Percentiles rank a stretch among this genome's conserved stretches.
Conservation (phyloP, 2,888 invertebrate genomes). For the Helobdella robusta region DNA sequence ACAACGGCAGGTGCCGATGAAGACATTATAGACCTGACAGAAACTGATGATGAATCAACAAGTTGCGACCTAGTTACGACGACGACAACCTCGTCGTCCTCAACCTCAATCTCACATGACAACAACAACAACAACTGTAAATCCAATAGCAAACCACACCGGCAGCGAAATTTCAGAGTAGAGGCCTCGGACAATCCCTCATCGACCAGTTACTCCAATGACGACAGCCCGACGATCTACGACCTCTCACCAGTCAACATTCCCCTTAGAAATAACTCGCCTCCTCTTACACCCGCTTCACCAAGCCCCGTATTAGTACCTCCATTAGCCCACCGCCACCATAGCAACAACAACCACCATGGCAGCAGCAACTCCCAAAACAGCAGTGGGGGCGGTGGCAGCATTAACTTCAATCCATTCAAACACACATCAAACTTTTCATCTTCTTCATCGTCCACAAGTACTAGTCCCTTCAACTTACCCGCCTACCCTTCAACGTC, state of each 20-base stretch:
- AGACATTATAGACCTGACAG: constrained; percentile 10
- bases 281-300: constrained; percentile 1
- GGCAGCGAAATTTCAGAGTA: neutral
- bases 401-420: too few relatives aligned
- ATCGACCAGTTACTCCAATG: neutral
- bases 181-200: neutral
- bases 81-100: too few relatives aligned
- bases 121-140: too few relatives aligned
- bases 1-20: neutral
- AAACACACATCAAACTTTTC: constrained; percentile 11
- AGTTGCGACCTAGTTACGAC: neutral
- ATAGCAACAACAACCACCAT: neutral
- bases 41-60: constrained; percentile 8
- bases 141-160: neutral
- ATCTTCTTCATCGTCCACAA: constrained; percentile 10
- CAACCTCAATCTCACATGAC: too few relatives aligned
- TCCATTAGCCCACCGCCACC: neutral
- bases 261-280: constrained; percentile 5
- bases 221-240: constrained; percentile 11
- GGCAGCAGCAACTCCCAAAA: too few relatives aligned
- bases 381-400: too few relatives aligned
- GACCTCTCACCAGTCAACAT: constrained; percentile 16
- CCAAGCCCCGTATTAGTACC: constrained; percentile 4
- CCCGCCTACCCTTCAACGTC: constrained; percentile 1
- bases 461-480: constrained; percentile 10